Percentiles rank a stretch among this genome's conserved stretches.
phyloP scores from a whole-genome alignment of 2,797 vertebrate species.

The Pangasius krempfi region DNA sequence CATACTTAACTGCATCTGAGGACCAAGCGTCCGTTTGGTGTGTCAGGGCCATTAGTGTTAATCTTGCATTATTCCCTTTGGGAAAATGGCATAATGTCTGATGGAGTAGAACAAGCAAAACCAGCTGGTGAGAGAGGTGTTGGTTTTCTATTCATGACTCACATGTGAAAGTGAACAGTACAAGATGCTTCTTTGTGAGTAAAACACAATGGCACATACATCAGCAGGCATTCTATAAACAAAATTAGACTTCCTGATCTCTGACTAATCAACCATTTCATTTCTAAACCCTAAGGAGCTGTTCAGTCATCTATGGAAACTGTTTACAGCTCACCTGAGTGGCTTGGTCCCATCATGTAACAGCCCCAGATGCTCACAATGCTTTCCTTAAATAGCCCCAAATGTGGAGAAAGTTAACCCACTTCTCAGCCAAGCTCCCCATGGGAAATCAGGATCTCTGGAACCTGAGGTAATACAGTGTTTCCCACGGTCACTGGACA shows the following conservation, averaged over 20 bases:
- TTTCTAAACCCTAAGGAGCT: slow-evolving; percentile 25
- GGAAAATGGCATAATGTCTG: neutral
- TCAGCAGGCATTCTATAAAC: neutral
- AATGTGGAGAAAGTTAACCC: slow-evolving; percentile 61
- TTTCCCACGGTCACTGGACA: slow-evolving; percentile 71
- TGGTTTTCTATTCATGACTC: slow-evolving; percentile 3
- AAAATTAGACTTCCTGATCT: neutral
- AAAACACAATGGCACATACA: slow-evolving; percentile 19
- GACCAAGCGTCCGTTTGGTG: neutral
- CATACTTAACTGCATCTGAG: neutral
- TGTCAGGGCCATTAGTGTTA: neutral
- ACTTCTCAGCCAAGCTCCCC: slow-evolving; percentile 58
- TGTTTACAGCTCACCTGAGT: slow-evolving; percentile 63
- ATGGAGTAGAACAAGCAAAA: slow-evolving; percentile 11
- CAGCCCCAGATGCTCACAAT: slow-evolving; percentile 32
- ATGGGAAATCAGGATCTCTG: slow-evolving; percentile 68
- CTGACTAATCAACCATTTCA: slow-evolving; percentile 37
- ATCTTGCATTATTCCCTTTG: neutral
- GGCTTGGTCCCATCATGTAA: slow-evolving; percentile 40
- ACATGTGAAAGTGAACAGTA: neutral
- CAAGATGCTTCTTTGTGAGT: slow-evolving; percentile 10
- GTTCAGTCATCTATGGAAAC: slow-evolving; percentile 41
- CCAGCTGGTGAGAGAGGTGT: slow-evolving; percentile 3
- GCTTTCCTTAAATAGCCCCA: slow-evolving; percentile 38
- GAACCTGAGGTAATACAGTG: slow-evolving; percentile 62